phyloP scores from a whole-genome alignment of 2,797 vertebrate genomes.

The Melanogrammus aeglefinus region DNA sequence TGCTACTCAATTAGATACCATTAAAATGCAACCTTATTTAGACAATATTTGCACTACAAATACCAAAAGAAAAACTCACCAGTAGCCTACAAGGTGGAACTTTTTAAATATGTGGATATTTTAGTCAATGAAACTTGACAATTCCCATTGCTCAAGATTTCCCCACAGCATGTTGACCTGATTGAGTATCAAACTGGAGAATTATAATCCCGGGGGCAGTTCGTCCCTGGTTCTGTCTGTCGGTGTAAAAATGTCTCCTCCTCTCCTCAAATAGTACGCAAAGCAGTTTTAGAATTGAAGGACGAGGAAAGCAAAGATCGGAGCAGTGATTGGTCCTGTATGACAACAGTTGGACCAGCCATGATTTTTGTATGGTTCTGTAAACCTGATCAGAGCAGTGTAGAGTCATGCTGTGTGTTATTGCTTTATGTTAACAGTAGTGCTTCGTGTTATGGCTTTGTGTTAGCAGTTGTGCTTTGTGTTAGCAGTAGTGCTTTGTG shows the following conservation, averaged over 20 bases:
- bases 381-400: no score
- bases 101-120: neutral
- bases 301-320: no score
- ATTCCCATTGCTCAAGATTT: neutral
- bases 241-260: neutral
- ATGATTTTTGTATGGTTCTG: no score
- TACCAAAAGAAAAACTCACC: neutral
- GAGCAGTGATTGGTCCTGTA: no score
- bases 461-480: neutral
- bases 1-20: constrained; percentile 1
- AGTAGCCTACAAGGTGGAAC: neutral
- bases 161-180: neutral
- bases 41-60: neutral
- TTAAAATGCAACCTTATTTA: neutral
- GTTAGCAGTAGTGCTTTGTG: no score
- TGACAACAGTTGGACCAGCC: no score
- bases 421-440: neutral
- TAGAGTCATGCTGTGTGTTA: no score
- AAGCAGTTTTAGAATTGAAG: no score
- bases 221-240: no score
- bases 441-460: no score
- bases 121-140: neutral
- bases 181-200: constrained; percentile 7
- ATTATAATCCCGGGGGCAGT: no score
- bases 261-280: no score